These are phyloP conservation scores for Myotis lucifugus DNA, from an alignment of 2,113 vertebrate species.

Conservation along the genomic window DNA sequence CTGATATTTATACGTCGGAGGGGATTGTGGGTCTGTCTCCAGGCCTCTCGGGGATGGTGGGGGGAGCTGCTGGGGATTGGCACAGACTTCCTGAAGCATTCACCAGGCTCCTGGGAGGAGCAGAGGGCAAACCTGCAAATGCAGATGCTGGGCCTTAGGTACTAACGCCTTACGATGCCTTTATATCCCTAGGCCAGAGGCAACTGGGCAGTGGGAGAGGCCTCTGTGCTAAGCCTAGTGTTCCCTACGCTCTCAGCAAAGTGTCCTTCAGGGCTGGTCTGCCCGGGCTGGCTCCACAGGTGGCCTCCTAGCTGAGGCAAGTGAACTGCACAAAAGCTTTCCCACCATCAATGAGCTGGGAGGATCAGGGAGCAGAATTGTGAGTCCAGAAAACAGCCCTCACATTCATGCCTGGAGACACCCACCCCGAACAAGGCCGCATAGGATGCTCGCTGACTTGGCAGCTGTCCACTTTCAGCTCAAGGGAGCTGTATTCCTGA, in stretches of 20 bases:
- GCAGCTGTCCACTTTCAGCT: not conserved
- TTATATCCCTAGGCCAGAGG: not conserved
- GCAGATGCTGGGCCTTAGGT: not conserved
- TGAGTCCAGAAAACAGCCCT: not conserved
- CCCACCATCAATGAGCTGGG: not conserved
- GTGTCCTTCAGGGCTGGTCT: not conserved
- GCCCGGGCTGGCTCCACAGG: not conserved
- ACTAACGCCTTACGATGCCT: not conserved
- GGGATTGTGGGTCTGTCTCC: not conserved
- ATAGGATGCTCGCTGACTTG: not conserved
- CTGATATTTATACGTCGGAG: not conserved
- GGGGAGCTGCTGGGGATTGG: too few species aligned
- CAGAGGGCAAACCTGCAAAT: not conserved
- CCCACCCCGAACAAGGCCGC: accelerated
- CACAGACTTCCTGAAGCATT: not conserved
- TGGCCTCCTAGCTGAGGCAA: not conserved
- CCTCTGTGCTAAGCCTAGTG: not conserved
- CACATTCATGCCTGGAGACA: not conserved
- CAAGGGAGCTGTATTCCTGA: not conserved
- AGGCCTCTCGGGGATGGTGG: not conserved
- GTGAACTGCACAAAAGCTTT: not conserved
- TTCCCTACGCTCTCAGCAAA: not conserved
- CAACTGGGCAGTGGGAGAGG: not conserved
- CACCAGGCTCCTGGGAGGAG: not conserved
- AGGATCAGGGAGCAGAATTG: not conserved